Base-by-base conservation (phyloP, 2,888 invertebrate species). In the Urechis unicinctus region DNA sequence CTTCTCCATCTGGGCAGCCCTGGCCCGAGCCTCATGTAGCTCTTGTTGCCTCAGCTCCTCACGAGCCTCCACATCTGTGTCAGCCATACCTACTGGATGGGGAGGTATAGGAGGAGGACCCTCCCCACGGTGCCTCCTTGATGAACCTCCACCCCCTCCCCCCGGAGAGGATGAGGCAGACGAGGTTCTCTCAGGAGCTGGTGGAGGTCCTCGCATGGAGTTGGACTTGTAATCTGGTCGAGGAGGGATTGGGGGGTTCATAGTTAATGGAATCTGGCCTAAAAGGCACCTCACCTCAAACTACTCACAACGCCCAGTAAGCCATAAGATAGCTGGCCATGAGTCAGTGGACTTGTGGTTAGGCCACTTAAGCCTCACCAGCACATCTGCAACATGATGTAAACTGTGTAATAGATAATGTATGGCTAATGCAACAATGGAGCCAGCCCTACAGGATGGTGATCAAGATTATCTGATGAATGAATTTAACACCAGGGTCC, bases 1-100 rank as follows among this genome's bases (percentile, higher is more conserved):
- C 79, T 96, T 96, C 78, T 97, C 97, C 97, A 97, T 97, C 79
- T 97, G 96, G 0, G 93, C 88, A 21, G 94, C 93, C 61, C 96
- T 81, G 2, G 93, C 92, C 64, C 93, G 82, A 0, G 94, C 93
- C 73, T 96, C 96, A 72, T 96, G 94, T 62, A 97, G 81, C 75
- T 97, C 96, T 28, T 62, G 47, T 43, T 43, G 51, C 21, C 63
- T 50, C 51, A 61, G 52, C 50, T 65, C 61, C 49, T 65, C 65
- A 21, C 58, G 49, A 4, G 58, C 51, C 41, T 58, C 60, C 54
- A 50, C 54, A 29, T 63, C 61, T 2, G 36, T 25, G 21, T 54
- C 60, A 29, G 31, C 44, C n/a, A 48, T 4, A n/a, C 52, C 56
- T 2, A 30, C 50, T 17, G 36, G 36, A 36, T 9, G 22, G 22